Evolutionary conservation across 2,888 invertebrate species (phyloP), one percentile per base, ranked within the genome.

Genomic region (Habroteleia sp.): DNA sequence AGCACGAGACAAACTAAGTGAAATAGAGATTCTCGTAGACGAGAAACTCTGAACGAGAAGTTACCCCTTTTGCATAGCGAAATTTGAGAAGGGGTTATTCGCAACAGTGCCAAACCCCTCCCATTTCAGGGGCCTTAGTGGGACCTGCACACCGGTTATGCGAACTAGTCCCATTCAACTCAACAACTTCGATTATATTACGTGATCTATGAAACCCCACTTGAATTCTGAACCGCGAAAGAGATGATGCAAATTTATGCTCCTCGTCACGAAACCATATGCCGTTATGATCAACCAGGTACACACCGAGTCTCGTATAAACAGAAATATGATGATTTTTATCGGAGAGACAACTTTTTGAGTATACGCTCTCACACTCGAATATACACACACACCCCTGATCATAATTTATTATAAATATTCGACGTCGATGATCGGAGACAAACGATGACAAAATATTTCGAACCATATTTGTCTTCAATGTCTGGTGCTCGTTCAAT

Each of bases 201-300:
- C 78, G 68, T 83, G 83, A 85, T 83, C 84, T 83, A 83, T 82
- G 80, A 77, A 82, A 81, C 81, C 81, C 83, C 82, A 85, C 84
- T 85, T 84, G 84, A 85, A 82, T 83, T 79, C 74, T 76, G 7
- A 33, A 68, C 44, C 68, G 11, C 58, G 42, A 13, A 35, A 80
- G 77, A 74, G 73, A 82, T 83, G 84, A 85, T 84, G 84, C 81
- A 82, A 84, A 84, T 84, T 84, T 81, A 84, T 82, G 80, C 76
- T 77, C 77, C 54, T 77, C 76, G 44, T 20, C 46, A 44, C 35
- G 42, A 60, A 71, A 71, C 54, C 62, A 71, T 71, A 71, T 63
- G 71, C 69, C 23, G 29, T 6, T 17, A 37, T 23, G 35, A n/a
- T n/a, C n/a, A 39, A 31, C 60, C 69, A 60, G 69, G 60, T 69